A percentile compares a stretch with the other conserved stretches of the same genome.
phyloP scores from a whole-genome alignment of 64 coral and sea anemone species.

The Montipora capricornis region DNA sequence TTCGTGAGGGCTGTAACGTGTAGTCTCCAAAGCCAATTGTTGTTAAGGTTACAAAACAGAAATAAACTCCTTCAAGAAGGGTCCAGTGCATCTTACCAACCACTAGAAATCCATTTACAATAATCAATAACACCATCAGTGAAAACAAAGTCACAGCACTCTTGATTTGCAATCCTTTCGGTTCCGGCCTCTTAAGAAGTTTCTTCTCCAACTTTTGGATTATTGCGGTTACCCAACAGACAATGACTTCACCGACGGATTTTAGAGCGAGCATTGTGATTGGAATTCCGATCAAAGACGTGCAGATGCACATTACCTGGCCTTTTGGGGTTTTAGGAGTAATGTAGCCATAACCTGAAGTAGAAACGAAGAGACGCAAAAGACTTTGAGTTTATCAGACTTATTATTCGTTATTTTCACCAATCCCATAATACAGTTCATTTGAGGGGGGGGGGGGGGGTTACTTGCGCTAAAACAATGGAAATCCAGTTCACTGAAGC shows the following conservation, averaged over 20 bases:
- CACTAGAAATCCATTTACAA: not conserved
- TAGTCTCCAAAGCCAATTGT: conserved; percentile 79
- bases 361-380: not conserved
- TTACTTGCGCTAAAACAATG: no score
- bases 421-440: no score
- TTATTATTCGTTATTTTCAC: no score
- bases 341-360: conserved; percentile 36
- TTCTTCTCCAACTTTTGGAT: conserved; percentile 45
- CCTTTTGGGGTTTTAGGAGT: conserved; percentile 27
- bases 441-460: no score
- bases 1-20: not conserved
- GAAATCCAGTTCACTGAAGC: no score
- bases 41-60: conserved; percentile 66
- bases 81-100: not conserved
- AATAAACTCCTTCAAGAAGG: conserved; percentile 41
- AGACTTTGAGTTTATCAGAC: no score
- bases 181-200: conserved; percentile 6
- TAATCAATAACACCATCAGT: not conserved
- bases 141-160: conserved; percentile 36
- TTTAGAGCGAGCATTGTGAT: conserved; percentile 11
- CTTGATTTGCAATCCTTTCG: conserved; percentile 31
- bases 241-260: conserved; percentile 41
- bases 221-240: not conserved
- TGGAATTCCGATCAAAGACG: conserved; percentile 29
- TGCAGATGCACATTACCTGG: conserved; percentile 8